Base-by-base conservation (phyloP, 1,140 invertebrate genomes). In the Drosophila nigromelanica region DNA sequence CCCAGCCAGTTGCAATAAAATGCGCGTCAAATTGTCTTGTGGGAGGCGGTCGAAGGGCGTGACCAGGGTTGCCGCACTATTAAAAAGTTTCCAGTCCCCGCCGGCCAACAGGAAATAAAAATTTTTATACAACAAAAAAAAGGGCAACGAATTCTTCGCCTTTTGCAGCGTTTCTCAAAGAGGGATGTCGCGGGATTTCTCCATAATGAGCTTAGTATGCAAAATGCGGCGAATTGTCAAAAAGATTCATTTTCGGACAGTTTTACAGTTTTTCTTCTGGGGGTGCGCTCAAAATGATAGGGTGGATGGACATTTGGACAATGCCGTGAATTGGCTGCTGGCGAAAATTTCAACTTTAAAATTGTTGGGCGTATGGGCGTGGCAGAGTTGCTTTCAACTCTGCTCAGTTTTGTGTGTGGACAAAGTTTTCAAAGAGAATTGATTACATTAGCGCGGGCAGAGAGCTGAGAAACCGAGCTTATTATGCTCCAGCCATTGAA, bases 131-230 rank as follows among this genome's bases (percentile, higher is more conserved):
- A 63, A 47, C 52, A 76, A 24, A n/a, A 72, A 43, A 56, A 15
- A 63, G 35, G 64, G 27, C 73, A 76, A 73, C 73, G 69, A 73
- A 64, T 77, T 77, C 42, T 70, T 37, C 40, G 37, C 68, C 70
- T 68, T 27, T 27, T 6, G 27, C 27, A 27, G 5, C 27, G 27
- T 27, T 27, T 66, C 24, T 11, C 5, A 18, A 27, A 11, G 3
- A 7, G 42, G 1, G 7, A 14, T 0, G 15, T 18, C 4, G 2
- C 18, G 8, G 59, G 68, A 72, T 58, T 63, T 39, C 69, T 30
- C 47, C 76, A 80, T 89, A 89, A 89, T 89, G 83, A 89, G 83
- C 85, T 89, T 89, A 89, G 85, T 89, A 89, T 89, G 79, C 83
- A 89, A 73, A 89, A 81, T 51, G 73, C 76, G 73, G 76, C 51